These are phyloP conservation scores for Oxyteleia sp. DNA, from an alignment of 2,888 invertebrate species.

Conservation along the genomic window DNA sequence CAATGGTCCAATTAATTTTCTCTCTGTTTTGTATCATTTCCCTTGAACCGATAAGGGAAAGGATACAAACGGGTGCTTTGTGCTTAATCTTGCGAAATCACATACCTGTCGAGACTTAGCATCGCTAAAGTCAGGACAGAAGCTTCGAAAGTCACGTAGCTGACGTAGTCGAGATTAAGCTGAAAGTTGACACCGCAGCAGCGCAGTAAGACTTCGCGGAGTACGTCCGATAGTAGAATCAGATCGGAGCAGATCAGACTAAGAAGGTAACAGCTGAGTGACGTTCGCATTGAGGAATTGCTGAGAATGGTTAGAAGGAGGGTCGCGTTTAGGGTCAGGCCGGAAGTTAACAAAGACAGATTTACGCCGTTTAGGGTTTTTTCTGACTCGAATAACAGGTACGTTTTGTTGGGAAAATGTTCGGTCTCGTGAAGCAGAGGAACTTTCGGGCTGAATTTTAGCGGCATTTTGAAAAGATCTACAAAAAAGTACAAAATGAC, in stretches of 20 bases:
- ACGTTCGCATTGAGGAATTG: slow-evolving; percentile 72
- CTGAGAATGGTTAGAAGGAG: slow-evolving; percentile 66
- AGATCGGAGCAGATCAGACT: slow-evolving; percentile 80
- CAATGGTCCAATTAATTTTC: too few species aligned
- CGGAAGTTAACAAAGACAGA: slow-evolving; percentile 26
- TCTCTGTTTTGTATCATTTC: too few species aligned
- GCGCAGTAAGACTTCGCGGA: slow-evolving; percentile 75
- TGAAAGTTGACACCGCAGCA: slow-evolving; percentile 74
- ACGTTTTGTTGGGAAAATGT: too few species aligned
- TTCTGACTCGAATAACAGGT: background rate
- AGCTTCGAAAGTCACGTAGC: slow-evolving; percentile 80
- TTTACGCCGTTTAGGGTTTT: background rate
- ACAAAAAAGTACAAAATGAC: too few species aligned
- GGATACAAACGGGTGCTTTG: too few species aligned
- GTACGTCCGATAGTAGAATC: slow-evolving; percentile 78
- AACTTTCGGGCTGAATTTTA: too few species aligned
- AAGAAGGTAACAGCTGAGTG: slow-evolving; percentile 78
- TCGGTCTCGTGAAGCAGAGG: too few species aligned
- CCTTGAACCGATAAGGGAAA: too few species aligned
- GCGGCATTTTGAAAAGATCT: too few species aligned
- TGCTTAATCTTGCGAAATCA: too few species aligned
- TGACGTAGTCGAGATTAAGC: slow-evolving; percentile 80
- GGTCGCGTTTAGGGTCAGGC: slow-evolving; percentile 63
- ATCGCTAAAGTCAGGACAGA: too few species aligned
- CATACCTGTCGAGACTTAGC: too few species aligned